Conservation (phyloP, 1,140 invertebrate genomes). For the Drosophila repleta region DNA sequence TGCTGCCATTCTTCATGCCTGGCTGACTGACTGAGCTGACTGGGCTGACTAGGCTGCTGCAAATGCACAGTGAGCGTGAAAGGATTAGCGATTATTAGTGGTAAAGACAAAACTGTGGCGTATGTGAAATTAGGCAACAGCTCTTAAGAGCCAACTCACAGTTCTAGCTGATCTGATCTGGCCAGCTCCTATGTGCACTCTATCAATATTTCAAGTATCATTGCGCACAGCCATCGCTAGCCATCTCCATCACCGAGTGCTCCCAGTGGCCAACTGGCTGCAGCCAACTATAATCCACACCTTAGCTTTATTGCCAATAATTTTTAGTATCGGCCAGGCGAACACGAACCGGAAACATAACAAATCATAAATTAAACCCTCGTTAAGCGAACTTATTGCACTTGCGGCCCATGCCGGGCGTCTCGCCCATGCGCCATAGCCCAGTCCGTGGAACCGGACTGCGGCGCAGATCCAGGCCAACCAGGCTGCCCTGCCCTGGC, state of each 20-base stretch:
- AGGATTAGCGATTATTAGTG: constrained; percentile 78
- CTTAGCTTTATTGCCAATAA: constrained; percentile 80
- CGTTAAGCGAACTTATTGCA: constrained; percentile 83
- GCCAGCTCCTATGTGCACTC: constrained; percentile 1
- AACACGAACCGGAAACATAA: constrained; percentile 83
- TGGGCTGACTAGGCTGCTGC: constrained; percentile 1
- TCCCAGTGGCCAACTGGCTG: constrained; percentile 29
- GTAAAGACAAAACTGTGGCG: constrained; percentile 32
- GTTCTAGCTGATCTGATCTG: neutral
- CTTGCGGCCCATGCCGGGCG: constrained; percentile 55
- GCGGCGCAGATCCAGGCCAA: constrained; percentile 17
- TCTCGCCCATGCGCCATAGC: constrained; percentile 76
- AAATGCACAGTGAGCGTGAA: constrained; percentile 78
- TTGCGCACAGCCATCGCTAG: constrained; percentile 18
- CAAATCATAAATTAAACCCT: constrained; percentile 84
- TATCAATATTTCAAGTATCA: constrained; percentile 1
- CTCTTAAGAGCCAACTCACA: neutral
- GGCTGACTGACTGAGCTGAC: neutral
- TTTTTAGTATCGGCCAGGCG: constrained; percentile 64
- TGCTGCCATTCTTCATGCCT: constrained; percentile 21
- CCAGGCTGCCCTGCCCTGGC: constrained; percentile 31
- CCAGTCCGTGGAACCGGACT: constrained; percentile 31
- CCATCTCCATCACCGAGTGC: constrained; percentile 1
- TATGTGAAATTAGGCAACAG: constrained; percentile 1
- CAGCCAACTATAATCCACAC: constrained; percentile 78